Conservation (phyloP, 2,797 vertebrate species). For the Oreochromis grahami region DNA sequence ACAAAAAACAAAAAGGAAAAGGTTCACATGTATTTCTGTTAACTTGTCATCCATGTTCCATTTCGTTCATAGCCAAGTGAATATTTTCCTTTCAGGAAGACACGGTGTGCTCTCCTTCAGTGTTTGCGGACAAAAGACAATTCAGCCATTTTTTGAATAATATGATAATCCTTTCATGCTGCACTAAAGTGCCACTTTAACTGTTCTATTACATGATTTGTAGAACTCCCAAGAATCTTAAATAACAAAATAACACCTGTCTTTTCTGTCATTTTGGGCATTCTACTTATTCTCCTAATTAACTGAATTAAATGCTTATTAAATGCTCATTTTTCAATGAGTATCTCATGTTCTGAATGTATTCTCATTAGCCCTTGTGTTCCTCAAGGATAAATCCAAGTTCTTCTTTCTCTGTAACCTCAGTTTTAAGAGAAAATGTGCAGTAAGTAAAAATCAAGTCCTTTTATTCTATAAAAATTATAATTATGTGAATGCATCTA, state of each 20-base stretch:
- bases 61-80: not conserved
- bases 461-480: rapidly evolving
- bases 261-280: not conserved
- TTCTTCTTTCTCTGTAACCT: not conserved
- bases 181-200: not conserved
- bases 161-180: not conserved
- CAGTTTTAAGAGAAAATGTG: not conserved
- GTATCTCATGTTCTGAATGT: not conserved
- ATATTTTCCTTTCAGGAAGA: not conserved
- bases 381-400: not conserved
- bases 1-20: not conserved
- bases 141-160: not conserved
- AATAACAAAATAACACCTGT: not conserved
- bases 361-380: not conserved
- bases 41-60: not conserved
- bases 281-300: not conserved
- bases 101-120: not conserved
- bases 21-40: not conserved
- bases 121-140: not conserved
- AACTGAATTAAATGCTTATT: not conserved
- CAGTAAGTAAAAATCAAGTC: not conserved
- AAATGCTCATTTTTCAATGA: not conserved
- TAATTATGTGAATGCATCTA: not conserved
- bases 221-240: not conserved
- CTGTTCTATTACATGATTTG: not conserved